Evolutionary conservation across 2,113 vertebrate species (phyloP).

Genomic region (Fregetta grallaria): DNA sequence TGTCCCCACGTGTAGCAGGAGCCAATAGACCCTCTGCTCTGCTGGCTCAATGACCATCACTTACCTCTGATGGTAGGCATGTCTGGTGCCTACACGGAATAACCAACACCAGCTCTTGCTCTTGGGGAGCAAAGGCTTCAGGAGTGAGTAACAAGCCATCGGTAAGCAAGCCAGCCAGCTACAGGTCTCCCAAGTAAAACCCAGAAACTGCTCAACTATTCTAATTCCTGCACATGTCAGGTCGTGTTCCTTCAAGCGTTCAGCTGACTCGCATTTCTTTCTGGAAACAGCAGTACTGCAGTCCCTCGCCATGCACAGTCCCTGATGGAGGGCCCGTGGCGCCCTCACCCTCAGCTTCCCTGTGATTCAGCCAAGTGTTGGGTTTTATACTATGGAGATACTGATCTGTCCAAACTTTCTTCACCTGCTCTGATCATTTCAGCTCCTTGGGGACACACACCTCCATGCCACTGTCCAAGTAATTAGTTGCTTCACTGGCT

Average conservation of each 20-base stretch:
- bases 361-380: constrained; percentile 26
- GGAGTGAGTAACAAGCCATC: not conserved
- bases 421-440: constrained; percentile 69
- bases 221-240: constrained; percentile 1
- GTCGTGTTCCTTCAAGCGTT: constrained; percentile 42
- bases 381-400: constrained; percentile 39
- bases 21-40: not conserved
- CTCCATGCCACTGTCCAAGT: constrained; percentile 71
- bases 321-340: not conserved
- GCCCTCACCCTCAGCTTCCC: not conserved
- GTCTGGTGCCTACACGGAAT: not conserved
- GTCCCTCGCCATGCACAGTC: fast-evolving
- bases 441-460: constrained; percentile 67
- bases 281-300: not conserved
- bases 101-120: fast-evolving
- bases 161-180: not conserved
- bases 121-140: not conserved
- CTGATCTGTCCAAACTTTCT: constrained; percentile 50
- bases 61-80: not conserved
- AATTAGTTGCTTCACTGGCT: constrained; percentile 77
- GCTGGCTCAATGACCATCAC: not conserved
- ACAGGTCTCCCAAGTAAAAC: not conserved
- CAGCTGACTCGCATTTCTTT: constrained; percentile 37
- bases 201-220: constrained; percentile 18
- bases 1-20: not conserved